Evolutionary conservation across 2,888 invertebrate genomes (phyloP).

Genomic region (Drosophila kambysellisi): DNA sequence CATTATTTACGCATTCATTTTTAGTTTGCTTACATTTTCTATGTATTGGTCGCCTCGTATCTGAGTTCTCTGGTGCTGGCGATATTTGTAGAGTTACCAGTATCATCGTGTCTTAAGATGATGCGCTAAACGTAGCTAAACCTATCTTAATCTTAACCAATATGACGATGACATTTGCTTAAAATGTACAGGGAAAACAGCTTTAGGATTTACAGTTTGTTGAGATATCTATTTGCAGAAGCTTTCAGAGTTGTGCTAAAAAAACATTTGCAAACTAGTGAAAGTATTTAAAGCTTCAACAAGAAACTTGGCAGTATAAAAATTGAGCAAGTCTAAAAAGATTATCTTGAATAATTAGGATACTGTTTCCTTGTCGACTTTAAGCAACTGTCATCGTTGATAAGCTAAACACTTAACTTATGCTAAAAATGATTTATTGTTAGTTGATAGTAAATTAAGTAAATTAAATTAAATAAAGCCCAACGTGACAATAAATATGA

Average conservation of each 20-base stretch:
- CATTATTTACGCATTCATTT: conserved; percentile 7
- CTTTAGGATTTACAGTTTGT: background rate
- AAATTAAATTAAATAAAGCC: conserved; percentile 33
- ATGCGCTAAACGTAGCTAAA: conserved; percentile 61
- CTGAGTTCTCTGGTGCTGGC: conserved; percentile 76
- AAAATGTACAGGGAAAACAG: background rate
- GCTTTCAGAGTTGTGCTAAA: background rate
- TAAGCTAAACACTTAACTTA: conserved; percentile 20
- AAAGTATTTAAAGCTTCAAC: background rate
- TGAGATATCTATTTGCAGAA: background rate
- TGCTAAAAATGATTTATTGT: conserved; percentile 14
- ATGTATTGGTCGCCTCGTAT: conserved; percentile 74
- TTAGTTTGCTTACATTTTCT: conserved; percentile 79
- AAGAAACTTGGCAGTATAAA: background rate
- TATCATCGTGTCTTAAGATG: conserved; percentile 78
- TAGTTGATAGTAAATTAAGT: conserved; percentile 24
- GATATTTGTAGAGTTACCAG: conserved; percentile 77
- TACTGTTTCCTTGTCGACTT: background rate
- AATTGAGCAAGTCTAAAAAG: background rate
- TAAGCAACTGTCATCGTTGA: conserved; percentile 11
- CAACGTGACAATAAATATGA: background rate
- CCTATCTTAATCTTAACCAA: background rate
- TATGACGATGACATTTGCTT: conserved; percentile 14
- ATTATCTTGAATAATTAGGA: background rate
- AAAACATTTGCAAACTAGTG: background rate